A percentile compares a stretch with the other conserved stretches of the same genome.
Conservation (phyloP, 1,140 invertebrate species). For the Arion vulgaris region DNA sequence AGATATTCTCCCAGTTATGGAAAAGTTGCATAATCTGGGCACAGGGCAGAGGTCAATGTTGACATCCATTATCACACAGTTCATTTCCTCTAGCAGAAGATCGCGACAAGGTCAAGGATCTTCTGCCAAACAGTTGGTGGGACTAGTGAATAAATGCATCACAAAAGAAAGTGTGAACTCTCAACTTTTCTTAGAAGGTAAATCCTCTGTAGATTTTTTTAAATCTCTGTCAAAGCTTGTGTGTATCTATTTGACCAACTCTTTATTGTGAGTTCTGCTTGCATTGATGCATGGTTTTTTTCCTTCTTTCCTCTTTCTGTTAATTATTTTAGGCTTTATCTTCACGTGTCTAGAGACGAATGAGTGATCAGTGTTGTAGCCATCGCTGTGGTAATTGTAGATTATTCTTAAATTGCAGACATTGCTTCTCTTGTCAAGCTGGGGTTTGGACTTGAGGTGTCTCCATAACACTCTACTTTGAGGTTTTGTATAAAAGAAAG, state of each 20-base stretch:
- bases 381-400: too few relatives aligned
- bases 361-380: too few relatives aligned
- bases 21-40: constrained; percentile 23
- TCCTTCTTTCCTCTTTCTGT: too few relatives aligned
- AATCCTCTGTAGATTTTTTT: neutral
- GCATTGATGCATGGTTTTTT: too few relatives aligned
- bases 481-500: too few relatives aligned
- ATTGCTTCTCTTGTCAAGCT: too few relatives aligned
- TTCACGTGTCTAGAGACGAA: too few relatives aligned
- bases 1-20: constrained; percentile 20
- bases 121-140: neutral
- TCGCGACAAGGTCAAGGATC: neutral
- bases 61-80: constrained; percentile 29
- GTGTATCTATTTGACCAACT: neutral
- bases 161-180: neutral
- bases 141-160: constrained; percentile 13
- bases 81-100: constrained; percentile 13
- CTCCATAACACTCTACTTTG: too few relatives aligned
- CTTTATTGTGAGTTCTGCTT: neutral
- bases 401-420: too few relatives aligned
- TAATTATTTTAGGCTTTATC: too few relatives aligned
- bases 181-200: constrained; percentile 17
- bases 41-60: constrained; percentile 31
- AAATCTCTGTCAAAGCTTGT: neutral
- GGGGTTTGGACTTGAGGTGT: too few relatives aligned